Conservation (phyloP, 2,113 vertebrate genomes). For the Polyodon spathula region DNA sequence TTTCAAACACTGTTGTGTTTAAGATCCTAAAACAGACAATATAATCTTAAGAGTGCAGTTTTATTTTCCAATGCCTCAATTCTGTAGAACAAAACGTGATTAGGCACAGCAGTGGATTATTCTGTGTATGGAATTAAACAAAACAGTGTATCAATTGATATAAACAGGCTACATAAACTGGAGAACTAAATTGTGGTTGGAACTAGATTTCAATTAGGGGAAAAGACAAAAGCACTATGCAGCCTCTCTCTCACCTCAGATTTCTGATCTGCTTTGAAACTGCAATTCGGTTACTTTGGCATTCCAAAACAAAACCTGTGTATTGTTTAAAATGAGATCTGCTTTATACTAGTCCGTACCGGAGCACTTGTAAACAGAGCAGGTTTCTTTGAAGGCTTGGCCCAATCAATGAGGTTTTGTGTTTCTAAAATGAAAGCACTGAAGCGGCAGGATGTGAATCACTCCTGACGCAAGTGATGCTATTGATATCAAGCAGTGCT, state of each 20-base stretch:
- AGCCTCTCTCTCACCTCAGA: background rate
- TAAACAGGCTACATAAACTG: too few relatives aligned
- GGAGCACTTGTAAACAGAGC: conserved; percentile 1
- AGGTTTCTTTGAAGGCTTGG: conserved; percentile 20
- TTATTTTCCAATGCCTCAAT: too few relatives aligned
- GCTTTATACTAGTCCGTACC: background rate
- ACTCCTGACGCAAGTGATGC: conserved; percentile 22
- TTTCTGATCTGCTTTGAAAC: background rate
- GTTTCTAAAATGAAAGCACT: conserved; percentile 24
- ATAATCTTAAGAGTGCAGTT: background rate
- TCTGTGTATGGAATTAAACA: too few relatives aligned
- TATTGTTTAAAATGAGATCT: conserved; percentile 1
- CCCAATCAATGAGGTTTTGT: conserved; percentile 22
- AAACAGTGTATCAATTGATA: too few relatives aligned
- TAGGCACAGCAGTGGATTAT: too few relatives aligned
- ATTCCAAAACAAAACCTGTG: background rate
- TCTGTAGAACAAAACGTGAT: too few relatives aligned
- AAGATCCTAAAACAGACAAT: conserved; percentile 71
- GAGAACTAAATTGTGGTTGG: too few relatives aligned
- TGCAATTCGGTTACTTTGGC: background rate
- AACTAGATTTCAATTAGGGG: background rate
- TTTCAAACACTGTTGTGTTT: conserved; percentile 87
- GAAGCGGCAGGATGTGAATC: conserved; percentile 26
- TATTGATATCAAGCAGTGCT: conserved; percentile 20
- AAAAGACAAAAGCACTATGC: background rate